Percentiles rank a stretch among this genome's conserved stretches.
Evolutionary conservation across 2,888 invertebrate genomes (phyloP).

Genomic region (Isotomurus palustris): DNA sequence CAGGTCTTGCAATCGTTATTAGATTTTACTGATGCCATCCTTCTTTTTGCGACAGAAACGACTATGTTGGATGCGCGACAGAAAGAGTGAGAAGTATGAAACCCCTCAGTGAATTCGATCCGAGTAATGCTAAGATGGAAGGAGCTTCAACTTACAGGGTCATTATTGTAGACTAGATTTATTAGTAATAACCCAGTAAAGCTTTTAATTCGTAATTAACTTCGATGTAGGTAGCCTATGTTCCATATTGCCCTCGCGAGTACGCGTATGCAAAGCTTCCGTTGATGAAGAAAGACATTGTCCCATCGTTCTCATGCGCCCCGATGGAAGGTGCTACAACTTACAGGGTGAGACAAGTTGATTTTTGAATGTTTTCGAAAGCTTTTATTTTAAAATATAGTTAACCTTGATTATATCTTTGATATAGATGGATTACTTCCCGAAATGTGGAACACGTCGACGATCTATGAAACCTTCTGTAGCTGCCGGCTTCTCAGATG

Average conservation of each 20-base stretch:
- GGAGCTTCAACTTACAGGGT: constrained; percentile 29
- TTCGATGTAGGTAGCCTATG: too few relatives aligned
- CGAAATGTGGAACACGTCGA: constrained; percentile 23
- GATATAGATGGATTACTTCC: constrained; percentile 22
- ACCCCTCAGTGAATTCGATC: constrained; percentile 22
- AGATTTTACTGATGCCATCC: too few relatives aligned
- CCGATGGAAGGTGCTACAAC: constrained; percentile 33
- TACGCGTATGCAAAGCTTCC: constrained; percentile 36
- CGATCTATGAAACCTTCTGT: constrained; percentile 24
- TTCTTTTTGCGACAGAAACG: constrained; percentile 30
- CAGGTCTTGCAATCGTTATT: too few relatives aligned
- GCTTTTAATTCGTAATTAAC: not conserved
- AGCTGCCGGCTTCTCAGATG: constrained; percentile 29
- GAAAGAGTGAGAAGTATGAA: constrained; percentile 23
- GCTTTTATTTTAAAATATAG: not conserved
- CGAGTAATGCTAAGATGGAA: constrained; percentile 32
- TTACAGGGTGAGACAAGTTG: constrained; percentile 16
- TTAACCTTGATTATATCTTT: not conserved
- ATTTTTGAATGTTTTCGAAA: not conserved
- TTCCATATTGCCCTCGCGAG: constrained; percentile 36
- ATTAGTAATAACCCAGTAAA: not conserved
- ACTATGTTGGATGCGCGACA: constrained; percentile 33
- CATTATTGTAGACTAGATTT: not conserved
- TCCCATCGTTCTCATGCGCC: constrained; percentile 22
- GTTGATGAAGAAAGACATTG: constrained; percentile 8